Base-by-base conservation (phyloP, 1,140 invertebrate species). In the Musca vetustissima region DNA sequence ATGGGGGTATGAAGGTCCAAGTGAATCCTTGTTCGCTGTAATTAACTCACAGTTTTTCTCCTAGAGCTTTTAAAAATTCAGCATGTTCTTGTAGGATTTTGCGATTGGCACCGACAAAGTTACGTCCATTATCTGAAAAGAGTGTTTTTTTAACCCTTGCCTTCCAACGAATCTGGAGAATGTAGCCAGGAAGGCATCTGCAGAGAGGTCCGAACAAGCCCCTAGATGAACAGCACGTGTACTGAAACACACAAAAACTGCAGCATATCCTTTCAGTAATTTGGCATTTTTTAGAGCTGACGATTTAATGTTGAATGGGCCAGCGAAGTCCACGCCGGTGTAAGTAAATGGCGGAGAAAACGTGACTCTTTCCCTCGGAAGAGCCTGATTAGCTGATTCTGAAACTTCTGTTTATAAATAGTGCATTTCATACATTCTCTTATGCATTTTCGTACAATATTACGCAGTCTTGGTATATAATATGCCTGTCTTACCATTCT, bases 101-200 rank as follows among this genome's bases (percentile, higher is more conserved):
- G 4, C 28, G 3, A 19, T 11, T 22, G 7, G 78, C 73, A 2
- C 80, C 80, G 13, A 75, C 52, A 24, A 83, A 71, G 64, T 80
- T 83, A 0, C 76, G 79, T 0, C 74, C 79, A 68, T 82, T 80
- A 64, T 80, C 78, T 0, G 73, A 52, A 9, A 52, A 52, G n/a
- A 52, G 8, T 9, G 50, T 52, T 9, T 52, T 2, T 11, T 11
- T 19, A 52, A 17, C 0, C 72, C 74, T 17, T 74, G 19, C 15
- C 22, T 17, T 24, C 53, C 53, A 4, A 57, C 17, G 4, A 57
- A 22, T 22, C 22, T 57, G 9, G 17, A 14, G 6, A 57, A 24
- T 4, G 21, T 15, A 22, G 21, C 53, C 9, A 24, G 6, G 21
- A 57, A 57, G 21, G 53, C 53, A 57, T 57, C 53, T 8, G 22